Evolutionary conservation across 2,797 vertebrate species (phyloP).

Genomic region (Hylomyscus alleni): DNA sequence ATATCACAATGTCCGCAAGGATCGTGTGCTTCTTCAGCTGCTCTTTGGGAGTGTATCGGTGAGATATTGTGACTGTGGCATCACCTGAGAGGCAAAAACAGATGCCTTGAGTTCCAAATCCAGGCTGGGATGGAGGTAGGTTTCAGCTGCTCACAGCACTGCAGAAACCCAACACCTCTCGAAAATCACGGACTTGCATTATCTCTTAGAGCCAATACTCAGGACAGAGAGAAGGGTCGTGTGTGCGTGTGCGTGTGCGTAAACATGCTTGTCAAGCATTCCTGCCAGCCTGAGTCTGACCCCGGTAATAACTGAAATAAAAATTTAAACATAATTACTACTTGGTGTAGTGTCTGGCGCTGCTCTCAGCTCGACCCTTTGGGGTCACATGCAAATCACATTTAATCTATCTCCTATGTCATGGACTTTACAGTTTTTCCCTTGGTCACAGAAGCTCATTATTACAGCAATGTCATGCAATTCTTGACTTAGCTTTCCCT

Average conservation of each 20-base stretch:
- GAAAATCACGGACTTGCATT: not conserved
- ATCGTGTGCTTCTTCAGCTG: constrained; percentile 95
- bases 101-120: constrained; percentile 12
- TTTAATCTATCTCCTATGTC: constrained; percentile 16
- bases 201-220: not conserved
- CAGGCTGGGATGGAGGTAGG: not conserved
- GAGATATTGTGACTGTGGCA: constrained; percentile 97
- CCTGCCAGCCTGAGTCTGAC: not conserved
- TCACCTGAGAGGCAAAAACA: constrained; percentile 90
- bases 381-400: constrained; percentile 2
- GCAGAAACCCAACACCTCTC: constrained; percentile 32
- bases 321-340: not conserved
- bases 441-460: constrained; percentile 1
- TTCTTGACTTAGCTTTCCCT: constrained; percentile 1
- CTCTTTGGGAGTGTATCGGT: constrained; percentile 98
- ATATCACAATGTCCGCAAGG: constrained; percentile 96
- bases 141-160: not conserved
- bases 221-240: not conserved
- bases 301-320: not conserved
- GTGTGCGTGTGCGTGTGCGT: not conserved
- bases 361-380: not conserved
- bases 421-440: constrained; percentile 44
- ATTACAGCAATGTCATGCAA: not conserved
- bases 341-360: not conserved
- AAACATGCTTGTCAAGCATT: not conserved